phyloP scores from a whole-genome alignment of 2,113 vertebrate genomes.

The Phrynosoma platyrhinos region DNA sequence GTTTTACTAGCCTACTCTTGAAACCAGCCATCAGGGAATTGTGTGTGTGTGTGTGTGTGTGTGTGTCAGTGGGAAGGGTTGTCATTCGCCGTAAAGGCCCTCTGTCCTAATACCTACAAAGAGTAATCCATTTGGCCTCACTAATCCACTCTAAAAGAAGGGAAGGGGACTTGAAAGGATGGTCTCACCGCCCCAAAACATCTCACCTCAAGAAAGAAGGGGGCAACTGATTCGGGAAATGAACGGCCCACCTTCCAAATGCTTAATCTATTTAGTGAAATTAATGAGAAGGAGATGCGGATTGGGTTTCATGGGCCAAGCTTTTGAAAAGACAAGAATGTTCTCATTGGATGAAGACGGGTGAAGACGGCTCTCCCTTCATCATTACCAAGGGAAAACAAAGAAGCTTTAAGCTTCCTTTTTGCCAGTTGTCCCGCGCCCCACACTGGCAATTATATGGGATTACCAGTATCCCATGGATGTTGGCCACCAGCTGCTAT shows the following conservation, averaged over 20 bases:
- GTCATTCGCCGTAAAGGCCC: constrained; percentile 71
- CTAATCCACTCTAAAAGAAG: constrained; percentile 77
- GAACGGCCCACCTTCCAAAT: constrained; percentile 62
- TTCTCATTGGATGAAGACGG: constrained; percentile 68
- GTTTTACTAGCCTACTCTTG: constrained; percentile 75
- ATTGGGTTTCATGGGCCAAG: constrained; percentile 74
- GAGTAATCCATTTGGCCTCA: constrained; percentile 66
- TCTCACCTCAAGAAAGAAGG: constrained; percentile 73
- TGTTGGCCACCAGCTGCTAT: constrained; percentile 56
- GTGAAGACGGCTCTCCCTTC: constrained; percentile 60
- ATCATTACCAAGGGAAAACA: constrained; percentile 66
- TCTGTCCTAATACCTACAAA: constrained; percentile 74
- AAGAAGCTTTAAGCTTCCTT: constrained; percentile 66
- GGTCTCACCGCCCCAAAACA: constrained; percentile 60
- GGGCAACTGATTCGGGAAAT: constrained; percentile 69
- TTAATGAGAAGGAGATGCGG: constrained; percentile 71
- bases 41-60: not conserved
- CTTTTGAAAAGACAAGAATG: constrained; percentile 72
- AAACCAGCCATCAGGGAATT: constrained; percentile 68
- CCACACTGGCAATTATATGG: constrained; percentile 66
- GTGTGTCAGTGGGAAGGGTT: constrained; percentile 54
- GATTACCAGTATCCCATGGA: constrained; percentile 71
- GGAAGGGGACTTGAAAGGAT: constrained; percentile 69
- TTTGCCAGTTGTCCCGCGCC: constrained; percentile 32
- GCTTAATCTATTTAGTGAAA: constrained; percentile 73